Evolutionary conservation across 1,140 invertebrate genomes (phyloP), one percentile per base, ranked within the genome.

Genomic region (Aphaenogaster ashmeadi): DNA sequence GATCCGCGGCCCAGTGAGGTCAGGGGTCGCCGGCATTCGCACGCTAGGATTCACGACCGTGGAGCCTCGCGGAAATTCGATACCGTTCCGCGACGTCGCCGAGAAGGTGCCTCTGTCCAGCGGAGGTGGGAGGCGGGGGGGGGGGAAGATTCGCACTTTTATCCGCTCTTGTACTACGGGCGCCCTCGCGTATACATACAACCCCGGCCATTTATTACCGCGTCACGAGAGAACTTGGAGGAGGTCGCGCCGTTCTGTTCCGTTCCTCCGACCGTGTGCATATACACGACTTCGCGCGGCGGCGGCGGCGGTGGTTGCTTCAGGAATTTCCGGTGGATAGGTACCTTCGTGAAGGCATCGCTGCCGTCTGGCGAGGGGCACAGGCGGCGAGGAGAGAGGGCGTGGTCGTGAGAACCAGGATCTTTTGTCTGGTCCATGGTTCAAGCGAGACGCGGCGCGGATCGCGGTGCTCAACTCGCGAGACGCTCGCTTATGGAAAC

Each of bases 361-460:
- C 87, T 69, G 86, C 87, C 86, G 87, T 90, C 87, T 88, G 84
- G 77, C 62, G 71, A 78, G 87, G 88, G 47, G 87, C 69, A 81
- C 66, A 83, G 90, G 88, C 91, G 91, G 93, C 87, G 90, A 90
- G 92, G 92, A 91, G 92, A 90, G 91, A 92, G 92, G 93, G 93
- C 92, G 93, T 94, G 93, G 93, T 93, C 93, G 93, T 94, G 93
- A 93, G 93, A 94, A 94, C 93, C 93, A 94, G 92, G 93, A 93
- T 94, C 92, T 93, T 93, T 92, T 92, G 92, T 93, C 92, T 92
- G 91, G 91, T 92, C 93, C 91, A 93, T 89, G 91, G 71, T 91
- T 90, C 74, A 90, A 88, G 87, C 60, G 69, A 67, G 91, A 87
- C 69, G 72, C 83, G 78, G 80, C 64, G 87, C 75, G 79, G 79